Evolutionary conservation across 2,113 vertebrate genomes (phyloP), one percentile per base, ranked within the genome.

Genomic region (Ochotona curzoniae): DNA sequence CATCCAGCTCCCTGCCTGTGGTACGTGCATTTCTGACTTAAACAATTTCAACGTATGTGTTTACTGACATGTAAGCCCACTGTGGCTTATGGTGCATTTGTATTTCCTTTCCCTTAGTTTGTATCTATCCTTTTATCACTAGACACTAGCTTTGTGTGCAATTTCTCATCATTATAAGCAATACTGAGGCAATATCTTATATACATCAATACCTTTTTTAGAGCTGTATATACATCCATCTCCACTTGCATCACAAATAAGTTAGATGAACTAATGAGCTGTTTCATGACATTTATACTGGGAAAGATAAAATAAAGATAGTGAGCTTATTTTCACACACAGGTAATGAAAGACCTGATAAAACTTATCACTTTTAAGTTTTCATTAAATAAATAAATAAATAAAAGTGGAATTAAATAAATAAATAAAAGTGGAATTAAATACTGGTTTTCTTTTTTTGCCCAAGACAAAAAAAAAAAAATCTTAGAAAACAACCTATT

Each of bases 241-340:
- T 99, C 99, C 92, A 99, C 99, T 98, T 99, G 99, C 99, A 99
- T 99, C 79, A 99, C 99, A 95, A 99, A 99, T 73, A 99, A 98
- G 94, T 99, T 99, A 8, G 99, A 99, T 0, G 99, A 99, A 96
- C 98, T 98, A 87, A 99, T 98, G 97, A 99, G 98, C 96, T 98
- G 99, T 69, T 98, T 98, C 99, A 99, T 99, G 96, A 99, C 97
- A 47, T 98, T 99, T 93, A 98, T 97, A 93, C 99, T 99, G 97
- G 13, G 97, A 96, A 94, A 87, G 25, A 93, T 57, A 90, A 91
- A 44, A 83, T 0, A 90, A 51, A 93, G 60, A 51, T 47, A 90
- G 60, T 94, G 73, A 95, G 74, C 71, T 86, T 84, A 35, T 71
- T 4, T 90, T 84, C 32, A 81, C 20, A 8, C 10, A 91, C 4